Evolutionary conservation across 2,888 invertebrate species (phyloP), one percentile per base, ranked within the genome.

Genomic region (Lysandra coridon): DNA sequence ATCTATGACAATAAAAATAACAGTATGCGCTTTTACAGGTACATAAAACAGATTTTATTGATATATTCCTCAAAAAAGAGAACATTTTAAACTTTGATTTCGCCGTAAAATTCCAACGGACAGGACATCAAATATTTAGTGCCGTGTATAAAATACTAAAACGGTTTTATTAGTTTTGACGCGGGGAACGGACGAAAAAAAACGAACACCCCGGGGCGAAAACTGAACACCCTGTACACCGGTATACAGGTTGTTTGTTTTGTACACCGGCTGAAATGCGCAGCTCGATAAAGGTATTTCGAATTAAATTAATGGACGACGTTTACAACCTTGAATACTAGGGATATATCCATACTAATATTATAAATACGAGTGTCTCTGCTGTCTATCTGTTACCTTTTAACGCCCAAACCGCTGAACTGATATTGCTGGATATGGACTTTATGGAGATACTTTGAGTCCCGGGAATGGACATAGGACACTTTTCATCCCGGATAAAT

Each of bases 221-320:
- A 73, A 37, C 44, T 64, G 76, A 53, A 73, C 73, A 33, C 0
- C 12, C 69, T 69, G 37, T 33, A 69, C 23, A 53, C 53, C 12
- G 14, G 3, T 64, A 64, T 30, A 64, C 33, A 37, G 60, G 75
- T 73, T 60, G 73, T 74, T 69, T 80, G 73, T 82, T 81, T 73
- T 84, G 83, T 81, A 62, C 85, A 84, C 82, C 82, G 80, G 73
- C 80, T 84, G 84, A 85, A 84, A 84, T 84, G 84, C 84, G 84
- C 84, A 81, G 83, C 89, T 88, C 89, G 89, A 90, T 90, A 89
- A 89, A 88, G 86, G 87, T 88, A 89, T 89, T 88, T 86, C 84
- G 88, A 57, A 90, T 89, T 87, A 89, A 90, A 89, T 90, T 89
- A 89, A 79, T 75, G 49, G 74, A 30, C 37, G 60, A 23, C 30